phyloP scores from a whole-genome alignment of 2,113 vertebrate genomes.

The Grallaria varia region DNA sequence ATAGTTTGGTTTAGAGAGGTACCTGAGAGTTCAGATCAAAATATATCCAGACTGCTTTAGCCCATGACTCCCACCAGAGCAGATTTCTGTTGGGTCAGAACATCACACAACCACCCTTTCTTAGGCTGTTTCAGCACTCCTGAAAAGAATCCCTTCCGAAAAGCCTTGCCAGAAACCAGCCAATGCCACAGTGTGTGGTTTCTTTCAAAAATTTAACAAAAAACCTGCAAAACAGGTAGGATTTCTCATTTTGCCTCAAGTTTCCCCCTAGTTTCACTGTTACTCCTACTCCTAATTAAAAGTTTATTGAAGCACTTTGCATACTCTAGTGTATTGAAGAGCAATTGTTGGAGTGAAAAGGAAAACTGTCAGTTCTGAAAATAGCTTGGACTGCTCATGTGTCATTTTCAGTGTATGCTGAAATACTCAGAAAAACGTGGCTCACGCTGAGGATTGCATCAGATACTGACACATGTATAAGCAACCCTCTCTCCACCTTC shows the following conservation, averaged over 20 bases:
- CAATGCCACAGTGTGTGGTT: background rate
- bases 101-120: background rate
- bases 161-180: background rate
- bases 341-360: slow-evolving; percentile 38
- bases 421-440: slow-evolving; percentile 44
- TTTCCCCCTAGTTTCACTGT: background rate
- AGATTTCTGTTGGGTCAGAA: background rate
- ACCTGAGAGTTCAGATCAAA: background rate
- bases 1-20: background rate
- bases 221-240: background rate
- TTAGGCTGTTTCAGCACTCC: background rate
- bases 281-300: slow-evolving; percentile 36
- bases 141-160: background rate
- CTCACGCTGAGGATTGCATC: slow-evolving; percentile 9
- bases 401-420: slow-evolving; percentile 12
- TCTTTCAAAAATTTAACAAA: background rate
- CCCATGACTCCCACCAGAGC: background rate
- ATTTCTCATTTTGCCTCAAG: background rate
- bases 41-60: background rate
- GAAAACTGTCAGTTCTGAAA: slow-evolving; percentile 55
- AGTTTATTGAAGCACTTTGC: slow-evolving; percentile 42
- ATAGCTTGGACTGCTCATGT: slow-evolving; percentile 43
- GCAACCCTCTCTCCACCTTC: background rate
- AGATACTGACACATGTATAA: background rate
- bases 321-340: slow-evolving; percentile 29